Evolutionary conservation across 2,797 vertebrate species (phyloP).

Genomic region (Esox lucius): DNA sequence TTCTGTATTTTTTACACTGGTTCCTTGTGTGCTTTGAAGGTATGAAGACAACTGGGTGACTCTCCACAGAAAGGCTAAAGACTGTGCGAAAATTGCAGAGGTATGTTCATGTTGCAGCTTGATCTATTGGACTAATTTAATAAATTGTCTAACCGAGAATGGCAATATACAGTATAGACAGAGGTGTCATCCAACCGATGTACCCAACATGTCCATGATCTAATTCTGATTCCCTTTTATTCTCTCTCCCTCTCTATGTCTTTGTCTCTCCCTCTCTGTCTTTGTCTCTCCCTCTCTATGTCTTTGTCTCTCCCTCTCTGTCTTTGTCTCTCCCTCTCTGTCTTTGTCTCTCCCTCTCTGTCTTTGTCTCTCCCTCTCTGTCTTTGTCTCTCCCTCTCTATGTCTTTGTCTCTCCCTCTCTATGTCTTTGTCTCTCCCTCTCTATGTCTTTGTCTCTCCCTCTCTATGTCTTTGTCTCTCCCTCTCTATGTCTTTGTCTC

Average conservation of each 20-base stretch:
- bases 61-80: conserved; percentile 89
- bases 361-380: not conserved
- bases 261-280: not conserved
- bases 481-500: not conserved
- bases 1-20: not conserved
- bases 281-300: not conserved
- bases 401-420: not conserved
- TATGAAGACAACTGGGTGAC: conserved; percentile 93
- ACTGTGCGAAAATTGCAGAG: conserved; percentile 87
- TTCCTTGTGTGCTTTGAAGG: conserved; percentile 56
- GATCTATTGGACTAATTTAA: not conserved
- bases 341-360: too few relatives aligned
- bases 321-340: not conserved
- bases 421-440: not conserved
- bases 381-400: not conserved
- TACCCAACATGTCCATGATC: too few relatives aligned
- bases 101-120: conserved; percentile 63
- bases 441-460: not conserved
- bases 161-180: not conserved
- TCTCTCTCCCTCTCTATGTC: too few relatives aligned
- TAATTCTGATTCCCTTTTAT: not conserved
- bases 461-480: not conserved
- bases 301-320: not conserved
- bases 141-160: not conserved
- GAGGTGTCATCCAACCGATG: not conserved